These are phyloP conservation scores for Tachuris rubrigastra DNA, from an alignment of 2,113 vertebrate genomes.

Conservation along the genomic window DNA sequence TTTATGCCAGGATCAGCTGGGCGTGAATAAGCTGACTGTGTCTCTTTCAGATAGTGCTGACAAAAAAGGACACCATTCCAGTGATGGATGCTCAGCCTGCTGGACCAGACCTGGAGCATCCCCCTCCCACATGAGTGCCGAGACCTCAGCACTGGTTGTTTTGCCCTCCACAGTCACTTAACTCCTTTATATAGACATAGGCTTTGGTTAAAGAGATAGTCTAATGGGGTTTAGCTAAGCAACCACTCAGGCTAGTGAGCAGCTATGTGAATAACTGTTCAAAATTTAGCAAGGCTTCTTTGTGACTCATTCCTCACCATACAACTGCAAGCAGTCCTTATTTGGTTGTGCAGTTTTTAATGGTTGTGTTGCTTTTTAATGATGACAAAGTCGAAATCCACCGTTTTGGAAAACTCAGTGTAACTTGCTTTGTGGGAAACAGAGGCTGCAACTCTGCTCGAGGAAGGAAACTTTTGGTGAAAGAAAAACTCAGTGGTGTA, in stretches of 20 bases:
- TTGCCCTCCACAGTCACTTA: neutral
- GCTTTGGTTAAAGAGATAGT: neutral
- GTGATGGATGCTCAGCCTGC: neutral
- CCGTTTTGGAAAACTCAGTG: neutral
- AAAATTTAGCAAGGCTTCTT: neutral
- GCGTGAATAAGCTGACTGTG: neutral
- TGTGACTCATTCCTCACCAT: slow-evolving; percentile 1
- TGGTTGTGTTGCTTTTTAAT: neutral
- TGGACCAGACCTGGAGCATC: neutral
- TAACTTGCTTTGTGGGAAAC: neutral
- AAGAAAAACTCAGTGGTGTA: neutral
- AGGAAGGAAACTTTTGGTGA: neutral
- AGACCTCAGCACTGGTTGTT: neutral
- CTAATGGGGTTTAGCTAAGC: neutral
- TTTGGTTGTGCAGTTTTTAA: neutral
- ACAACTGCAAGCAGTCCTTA: neutral
- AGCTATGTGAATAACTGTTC: neutral
- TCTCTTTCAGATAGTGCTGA: neutral
- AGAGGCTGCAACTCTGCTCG: neutral
- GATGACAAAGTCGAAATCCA: neutral
- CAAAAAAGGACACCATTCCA: neutral
- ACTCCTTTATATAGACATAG: neutral
- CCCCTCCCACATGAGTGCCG: neutral
- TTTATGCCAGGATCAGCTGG: neutral
- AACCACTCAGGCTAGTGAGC: neutral